Evolutionary conservation across 2,113 vertebrate species (phyloP).

Genomic region (Platysteira castanea): DNA sequence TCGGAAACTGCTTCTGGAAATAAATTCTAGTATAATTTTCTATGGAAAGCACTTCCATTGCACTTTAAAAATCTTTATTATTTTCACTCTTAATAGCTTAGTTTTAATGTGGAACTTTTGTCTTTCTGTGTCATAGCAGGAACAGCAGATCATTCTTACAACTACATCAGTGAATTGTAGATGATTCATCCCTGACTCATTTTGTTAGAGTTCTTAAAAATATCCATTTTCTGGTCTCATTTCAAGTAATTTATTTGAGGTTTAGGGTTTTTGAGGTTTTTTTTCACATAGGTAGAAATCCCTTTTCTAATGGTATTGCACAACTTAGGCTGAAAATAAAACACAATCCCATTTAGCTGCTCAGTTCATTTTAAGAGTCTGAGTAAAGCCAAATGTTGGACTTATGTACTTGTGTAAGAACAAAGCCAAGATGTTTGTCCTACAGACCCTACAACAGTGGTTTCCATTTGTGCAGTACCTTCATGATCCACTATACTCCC

Average conservation of each 20-base stretch:
- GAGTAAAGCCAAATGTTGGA: neutral
- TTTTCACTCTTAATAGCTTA: neutral
- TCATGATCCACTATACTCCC: neutral
- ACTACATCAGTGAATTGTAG: neutral
- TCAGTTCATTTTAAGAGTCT: neutral
- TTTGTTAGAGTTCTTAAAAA: neutral
- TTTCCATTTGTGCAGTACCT: neutral
- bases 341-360: neutral
- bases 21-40: neutral
- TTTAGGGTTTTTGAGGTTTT: neutral
- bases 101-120: neutral
- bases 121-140: neutral
- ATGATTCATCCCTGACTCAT: slow-evolving; percentile 37
- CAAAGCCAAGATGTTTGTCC: neutral
- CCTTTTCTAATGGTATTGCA: neutral
- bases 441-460: neutral
- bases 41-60: neutral
- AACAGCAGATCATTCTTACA: neutral
- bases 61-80: neutral
- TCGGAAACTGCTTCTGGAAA: neutral
- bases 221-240: neutral
- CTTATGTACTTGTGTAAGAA: neutral
- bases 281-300: neutral
- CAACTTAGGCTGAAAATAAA: neutral
- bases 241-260: neutral